Evolutionary conservation across 2,888 invertebrate species (phyloP).

Genomic region (Cinara cedri): DNA sequence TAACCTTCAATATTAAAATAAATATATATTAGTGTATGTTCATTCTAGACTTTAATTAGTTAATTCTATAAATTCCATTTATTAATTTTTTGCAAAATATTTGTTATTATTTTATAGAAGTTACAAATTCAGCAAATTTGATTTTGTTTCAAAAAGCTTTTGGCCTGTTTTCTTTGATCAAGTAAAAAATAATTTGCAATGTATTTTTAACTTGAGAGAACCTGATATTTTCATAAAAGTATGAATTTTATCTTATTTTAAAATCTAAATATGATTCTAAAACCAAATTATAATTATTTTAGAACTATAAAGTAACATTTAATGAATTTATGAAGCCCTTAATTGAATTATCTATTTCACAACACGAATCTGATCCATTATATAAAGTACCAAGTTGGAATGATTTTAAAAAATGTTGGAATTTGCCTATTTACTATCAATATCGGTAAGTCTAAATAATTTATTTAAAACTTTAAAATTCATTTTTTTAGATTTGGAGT

Average conservation of each 20-base stretch:
- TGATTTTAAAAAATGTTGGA: conserved; percentile 85
- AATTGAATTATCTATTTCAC: conserved; percentile 70
- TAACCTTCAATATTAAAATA: too few species aligned
- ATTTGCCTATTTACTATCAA: conserved; percentile 95
- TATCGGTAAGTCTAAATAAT: conserved; percentile 66
- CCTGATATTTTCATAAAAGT: conserved; percentile 82
- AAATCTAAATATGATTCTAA: conserved; percentile 1
- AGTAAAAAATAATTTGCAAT: conserved; percentile 78
- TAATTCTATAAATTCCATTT: too few species aligned
- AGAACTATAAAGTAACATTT: conserved; percentile 80
- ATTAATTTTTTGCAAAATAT: not conserved
- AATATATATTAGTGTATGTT: too few species aligned
- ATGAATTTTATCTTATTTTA: conserved; percentile 58
- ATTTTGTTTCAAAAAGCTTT: conserved; percentile 83
- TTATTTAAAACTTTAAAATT: not conserved
- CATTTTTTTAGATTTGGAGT: too few species aligned
- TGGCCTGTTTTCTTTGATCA: conserved; percentile 86
- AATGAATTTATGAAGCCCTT: conserved; percentile 70
- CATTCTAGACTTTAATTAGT: too few species aligned
- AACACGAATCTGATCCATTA: conserved; percentile 68
- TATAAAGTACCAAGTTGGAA: conserved; percentile 66
- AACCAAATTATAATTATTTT: conserved; percentile 57
- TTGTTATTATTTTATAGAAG: conserved; percentile 60
- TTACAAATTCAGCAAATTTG: conserved; percentile 69
- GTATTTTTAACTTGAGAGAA: conserved; percentile 91